Conservation (phyloP, 2,113 vertebrate species). For the Numida meleagris region DNA sequence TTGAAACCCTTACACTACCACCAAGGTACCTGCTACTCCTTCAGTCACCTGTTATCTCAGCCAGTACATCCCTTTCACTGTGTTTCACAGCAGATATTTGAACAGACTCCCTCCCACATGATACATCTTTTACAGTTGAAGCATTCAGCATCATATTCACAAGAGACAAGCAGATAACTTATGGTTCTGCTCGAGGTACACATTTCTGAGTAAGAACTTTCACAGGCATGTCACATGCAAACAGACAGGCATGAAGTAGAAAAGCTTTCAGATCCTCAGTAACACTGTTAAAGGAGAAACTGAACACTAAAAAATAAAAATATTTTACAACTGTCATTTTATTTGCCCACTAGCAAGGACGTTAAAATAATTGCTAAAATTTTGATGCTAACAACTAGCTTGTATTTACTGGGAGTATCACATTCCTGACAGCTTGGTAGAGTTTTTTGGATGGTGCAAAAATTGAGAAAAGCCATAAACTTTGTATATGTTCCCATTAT, state of each 20-base stretch:
- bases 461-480: accelerated
- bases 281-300: background rate
- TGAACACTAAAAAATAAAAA: background rate
- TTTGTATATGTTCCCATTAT: accelerated
- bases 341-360: background rate
- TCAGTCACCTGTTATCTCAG: background rate
- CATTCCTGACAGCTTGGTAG: background rate
- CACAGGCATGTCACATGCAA: accelerated
- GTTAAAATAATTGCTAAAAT: background rate
- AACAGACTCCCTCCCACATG: background rate
- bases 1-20: background rate
- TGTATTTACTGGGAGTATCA: background rate
- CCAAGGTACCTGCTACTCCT: background rate
- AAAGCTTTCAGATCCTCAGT: background rate
- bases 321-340: background rate
- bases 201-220: background rate
- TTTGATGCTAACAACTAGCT: background rate
- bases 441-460: background rate
- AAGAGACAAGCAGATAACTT: background rate
- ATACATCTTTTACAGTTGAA: background rate
- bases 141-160: background rate
- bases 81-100: background rate
- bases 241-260: accelerated
- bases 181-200: background rate
- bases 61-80: background rate